A percentile compares a stretch with the other conserved stretches of the same genome.
These are phyloP conservation scores for Rhogogaster chlorosoma DNA, from an alignment of 2,888 invertebrate genomes.

Conservation along the genomic window DNA sequence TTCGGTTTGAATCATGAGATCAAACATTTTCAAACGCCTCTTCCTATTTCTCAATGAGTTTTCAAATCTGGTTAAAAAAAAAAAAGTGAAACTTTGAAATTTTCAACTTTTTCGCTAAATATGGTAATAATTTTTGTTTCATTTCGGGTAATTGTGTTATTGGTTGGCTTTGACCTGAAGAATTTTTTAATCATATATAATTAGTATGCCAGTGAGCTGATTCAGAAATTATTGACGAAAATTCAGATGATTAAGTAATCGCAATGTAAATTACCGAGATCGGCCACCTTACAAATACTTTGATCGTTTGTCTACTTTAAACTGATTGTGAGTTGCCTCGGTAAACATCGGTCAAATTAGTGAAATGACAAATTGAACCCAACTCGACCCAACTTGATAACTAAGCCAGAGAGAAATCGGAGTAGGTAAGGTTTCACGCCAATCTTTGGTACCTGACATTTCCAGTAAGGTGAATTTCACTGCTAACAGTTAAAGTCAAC, in stretches of 20 bases:
- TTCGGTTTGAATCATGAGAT: neutral
- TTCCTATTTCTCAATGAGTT: neutral
- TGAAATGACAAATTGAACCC: slow-evolving; percentile 40
- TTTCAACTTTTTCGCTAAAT: neutral
- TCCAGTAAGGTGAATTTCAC: slow-evolving; percentile 26
- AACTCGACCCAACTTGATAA: slow-evolving; percentile 14
- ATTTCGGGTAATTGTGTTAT: neutral
- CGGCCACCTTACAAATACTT: neutral
- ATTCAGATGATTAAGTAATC: neutral
- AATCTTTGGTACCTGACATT: slow-evolving; percentile 24
- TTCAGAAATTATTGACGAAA: neutral
- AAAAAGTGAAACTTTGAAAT: neutral
- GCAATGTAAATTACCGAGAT: slow-evolving; percentile 11
- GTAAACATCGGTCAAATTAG: slow-evolving; percentile 38
- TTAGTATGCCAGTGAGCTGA: neutral
- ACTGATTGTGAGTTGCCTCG: slow-evolving; percentile 17
- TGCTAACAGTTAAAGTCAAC: slow-evolving; percentile 24
- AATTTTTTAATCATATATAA: neutral
- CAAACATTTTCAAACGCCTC: neutral
- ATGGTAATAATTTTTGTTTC: neutral
- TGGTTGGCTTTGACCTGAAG: neutral
- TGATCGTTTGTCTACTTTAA: neutral
- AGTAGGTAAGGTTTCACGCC: neutral
- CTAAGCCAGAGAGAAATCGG: neutral
- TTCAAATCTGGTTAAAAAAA: neutral